Evolutionary conservation across 2,113 vertebrate species (phyloP).

Genomic region (Mus spicilegus): DNA sequence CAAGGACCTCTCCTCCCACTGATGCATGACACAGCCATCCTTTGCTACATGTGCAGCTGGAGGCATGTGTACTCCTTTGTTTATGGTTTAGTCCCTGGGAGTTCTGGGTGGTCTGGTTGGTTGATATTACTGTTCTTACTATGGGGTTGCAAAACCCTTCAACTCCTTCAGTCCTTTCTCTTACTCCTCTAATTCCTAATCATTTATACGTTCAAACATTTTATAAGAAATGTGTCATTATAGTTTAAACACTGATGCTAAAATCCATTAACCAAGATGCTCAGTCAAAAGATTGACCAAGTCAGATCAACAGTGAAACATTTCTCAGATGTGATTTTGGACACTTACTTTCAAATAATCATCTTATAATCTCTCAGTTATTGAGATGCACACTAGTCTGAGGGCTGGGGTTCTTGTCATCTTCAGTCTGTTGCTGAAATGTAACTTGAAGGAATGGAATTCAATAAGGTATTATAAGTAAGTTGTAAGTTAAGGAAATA

Average conservation of each 20-base stretch:
- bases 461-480: background rate
- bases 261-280: background rate
- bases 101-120: too few species aligned
- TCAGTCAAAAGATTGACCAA: slow-evolving; percentile 8
- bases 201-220: background rate
- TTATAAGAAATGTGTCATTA: slow-evolving; percentile 23
- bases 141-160: too few species aligned
- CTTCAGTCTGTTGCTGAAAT: slow-evolving; percentile 30
- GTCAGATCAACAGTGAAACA: background rate
- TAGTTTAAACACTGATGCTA: background rate
- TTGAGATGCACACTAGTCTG: background rate
- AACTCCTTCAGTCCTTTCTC: too few species aligned
- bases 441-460: background rate
- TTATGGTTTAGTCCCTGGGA: too few species aligned
- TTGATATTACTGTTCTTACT: too few species aligned
- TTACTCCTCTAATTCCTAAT: background rate
- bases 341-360: background rate
- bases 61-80: too few species aligned
- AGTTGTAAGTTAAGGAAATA: background rate
- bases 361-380: background rate
- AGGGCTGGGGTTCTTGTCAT: background rate
- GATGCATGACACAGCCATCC: too few species aligned
- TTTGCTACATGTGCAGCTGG: too few species aligned
- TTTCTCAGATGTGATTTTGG: background rate
- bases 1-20: too few species aligned